Percentiles rank a stretch among this genome's conserved stretches.
phyloP scores from a whole-genome alignment of 2,888 invertebrate species.

The Parnassius mnemosyne region DNA sequence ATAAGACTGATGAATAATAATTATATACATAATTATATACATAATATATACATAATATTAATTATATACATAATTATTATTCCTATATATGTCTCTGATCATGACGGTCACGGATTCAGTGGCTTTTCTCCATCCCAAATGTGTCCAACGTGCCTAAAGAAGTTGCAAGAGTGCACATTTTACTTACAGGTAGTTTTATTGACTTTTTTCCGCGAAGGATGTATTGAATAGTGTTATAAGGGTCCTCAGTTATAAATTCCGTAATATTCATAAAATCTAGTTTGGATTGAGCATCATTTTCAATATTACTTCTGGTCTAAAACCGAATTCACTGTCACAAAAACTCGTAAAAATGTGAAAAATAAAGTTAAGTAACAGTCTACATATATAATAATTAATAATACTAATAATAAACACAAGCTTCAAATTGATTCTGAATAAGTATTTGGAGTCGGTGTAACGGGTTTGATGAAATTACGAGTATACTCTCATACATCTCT shows the following conservation, averaged over 20 bases:
- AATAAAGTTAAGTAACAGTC: background rate
- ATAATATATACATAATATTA: background rate
- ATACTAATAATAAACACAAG: no score
- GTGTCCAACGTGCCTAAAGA: no score
- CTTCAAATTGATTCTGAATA: no score
- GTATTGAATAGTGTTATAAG: constrained; percentile 54
- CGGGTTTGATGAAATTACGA: no score
- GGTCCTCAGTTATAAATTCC: constrained; percentile 44
- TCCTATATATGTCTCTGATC: no score
- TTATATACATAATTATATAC: no score
- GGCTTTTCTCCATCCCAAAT: no score
- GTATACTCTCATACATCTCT: no score
- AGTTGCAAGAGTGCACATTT: background rate
- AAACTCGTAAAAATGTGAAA: background rate
- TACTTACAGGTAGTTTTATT: constrained; percentile 57
- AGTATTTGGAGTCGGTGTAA: no score
- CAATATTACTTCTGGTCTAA: constrained; percentile 37
- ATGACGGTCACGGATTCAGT: background rate
- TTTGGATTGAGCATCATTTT: constrained; percentile 40
- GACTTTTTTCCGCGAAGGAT: constrained; percentile 52
- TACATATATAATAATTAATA: no score
- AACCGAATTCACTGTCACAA: background rate
- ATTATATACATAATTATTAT: background rate
- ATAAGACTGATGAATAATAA: no score
- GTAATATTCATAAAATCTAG: constrained; percentile 51